Percentiles rank a stretch among this genome's conserved stretches.
phyloP scores from a whole-genome alignment of 2,113 vertebrate genomes.

The Myiozetetes cayanensis region DNA sequence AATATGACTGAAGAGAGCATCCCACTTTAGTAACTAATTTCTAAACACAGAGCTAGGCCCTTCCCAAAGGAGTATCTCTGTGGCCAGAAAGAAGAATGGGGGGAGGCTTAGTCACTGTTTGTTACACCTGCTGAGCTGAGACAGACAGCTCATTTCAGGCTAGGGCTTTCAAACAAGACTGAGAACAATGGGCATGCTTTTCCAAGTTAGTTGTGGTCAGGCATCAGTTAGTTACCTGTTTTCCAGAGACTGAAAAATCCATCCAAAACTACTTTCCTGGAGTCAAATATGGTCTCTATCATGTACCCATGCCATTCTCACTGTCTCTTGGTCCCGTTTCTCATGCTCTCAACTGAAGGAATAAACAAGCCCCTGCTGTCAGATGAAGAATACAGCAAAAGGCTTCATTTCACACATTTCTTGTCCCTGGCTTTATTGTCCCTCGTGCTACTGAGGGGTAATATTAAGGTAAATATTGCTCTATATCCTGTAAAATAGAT shows the following conservation, averaged over 20 bases:
- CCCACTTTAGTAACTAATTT: neutral
- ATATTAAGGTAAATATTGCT: neutral
- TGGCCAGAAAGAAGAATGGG: neutral
- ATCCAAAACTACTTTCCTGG: neutral
- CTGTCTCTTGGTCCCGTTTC: neutral
- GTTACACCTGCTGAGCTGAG: neutral
- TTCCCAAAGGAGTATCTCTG: neutral
- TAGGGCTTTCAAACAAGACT: neutral
- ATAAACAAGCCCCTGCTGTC: neutral
- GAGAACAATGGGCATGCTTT: neutral
- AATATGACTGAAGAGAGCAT: neutral
- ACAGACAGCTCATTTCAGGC: neutral
- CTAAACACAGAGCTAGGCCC: neutral
- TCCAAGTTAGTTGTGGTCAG: neutral
- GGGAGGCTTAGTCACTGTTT: neutral
- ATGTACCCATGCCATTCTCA: neutral
- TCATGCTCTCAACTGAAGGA: neutral
- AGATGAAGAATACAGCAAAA: neutral
- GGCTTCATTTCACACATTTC: neutral
- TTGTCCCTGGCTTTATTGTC: neutral
- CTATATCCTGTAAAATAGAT: neutral
- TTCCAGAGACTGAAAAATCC: neutral
- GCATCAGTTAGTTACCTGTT: neutral
- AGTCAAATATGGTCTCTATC: neutral
- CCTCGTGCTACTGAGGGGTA: fast-evolving